These are phyloP conservation scores for Drosophila carrolli DNA, from an alignment of 1,140 invertebrate species.

Conservation along the genomic window DNA sequence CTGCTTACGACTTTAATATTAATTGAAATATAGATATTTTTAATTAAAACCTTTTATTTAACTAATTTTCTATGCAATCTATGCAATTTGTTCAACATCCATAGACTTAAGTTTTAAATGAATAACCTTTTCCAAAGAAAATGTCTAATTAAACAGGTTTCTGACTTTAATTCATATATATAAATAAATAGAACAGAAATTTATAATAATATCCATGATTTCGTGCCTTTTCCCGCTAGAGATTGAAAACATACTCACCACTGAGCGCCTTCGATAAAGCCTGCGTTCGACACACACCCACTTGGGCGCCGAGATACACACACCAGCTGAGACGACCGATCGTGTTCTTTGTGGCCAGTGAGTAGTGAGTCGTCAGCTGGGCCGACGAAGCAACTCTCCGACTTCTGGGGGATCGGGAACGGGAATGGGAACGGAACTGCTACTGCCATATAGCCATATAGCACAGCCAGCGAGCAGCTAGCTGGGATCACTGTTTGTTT, in stretches of 20 bases:
- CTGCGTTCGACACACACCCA: slow-evolving; percentile 51
- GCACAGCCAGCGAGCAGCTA: slow-evolving; percentile 25
- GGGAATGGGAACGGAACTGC: slow-evolving; percentile 9
- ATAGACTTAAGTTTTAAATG: too few relatives aligned
- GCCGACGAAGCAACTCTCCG: slow-evolving; percentile 36
- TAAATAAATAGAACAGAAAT: too few relatives aligned
- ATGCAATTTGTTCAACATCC: too few relatives aligned
- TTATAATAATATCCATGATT: too few relatives aligned
- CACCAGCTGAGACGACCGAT: slow-evolving; percentile 65
- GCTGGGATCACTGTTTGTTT: slow-evolving; percentile 73
- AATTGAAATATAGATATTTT: too few relatives aligned
- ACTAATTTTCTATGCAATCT: too few relatives aligned
- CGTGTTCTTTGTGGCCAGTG: slow-evolving; percentile 60
- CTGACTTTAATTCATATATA: background rate
- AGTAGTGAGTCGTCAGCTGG: slow-evolving; percentile 26
- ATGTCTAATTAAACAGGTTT: too few relatives aligned
- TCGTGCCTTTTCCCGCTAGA: background rate
- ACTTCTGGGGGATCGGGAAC: slow-evolving; percentile 58
- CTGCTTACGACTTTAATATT: too few relatives aligned
- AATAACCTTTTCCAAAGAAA: too few relatives aligned
- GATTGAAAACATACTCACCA: slow-evolving; percentile 2
- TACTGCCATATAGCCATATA: slow-evolving; percentile 20
- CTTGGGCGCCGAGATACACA: slow-evolving; percentile 10
- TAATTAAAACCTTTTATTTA: too few relatives aligned
- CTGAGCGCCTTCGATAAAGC: slow-evolving; percentile 58